Base-by-base conservation (phyloP, 2,113 vertebrate species). In the Prionailurus bengalensis region DNA sequence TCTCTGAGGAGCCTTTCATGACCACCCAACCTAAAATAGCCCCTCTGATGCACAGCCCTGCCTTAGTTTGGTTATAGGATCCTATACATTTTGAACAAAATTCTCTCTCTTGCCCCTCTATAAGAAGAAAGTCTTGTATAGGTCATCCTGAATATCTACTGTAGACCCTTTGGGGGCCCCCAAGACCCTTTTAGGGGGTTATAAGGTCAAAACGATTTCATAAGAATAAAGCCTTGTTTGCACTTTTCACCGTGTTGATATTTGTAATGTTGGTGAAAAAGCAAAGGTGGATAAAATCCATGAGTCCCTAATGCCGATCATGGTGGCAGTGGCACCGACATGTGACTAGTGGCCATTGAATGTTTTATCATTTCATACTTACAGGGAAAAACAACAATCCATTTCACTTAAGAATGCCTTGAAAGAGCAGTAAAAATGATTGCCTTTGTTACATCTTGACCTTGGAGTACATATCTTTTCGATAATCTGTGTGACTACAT, bases 401-500 rank as follows among this genome's bases (percentile, higher is more conserved):
- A 21, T 17, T 25, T 84, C 33, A 53, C 12, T 51, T 65, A 78
- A 11, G 53, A 55, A 76, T 89, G 31, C 51, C 68, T 80, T 33
- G 36, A 58, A 89, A 87, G 89, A 76, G 39, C 66, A 90, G 27
- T 81, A 80, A 51, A 92, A 76, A 76, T 31, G 13, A 25, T 71
- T 45, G 39, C 53, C 68, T 79, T 58, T 42, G 66, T 29, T 48
- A 82, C 12, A 68, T 86, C 42, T 25, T 5, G 12, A 51, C 84
- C 15, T 53, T 12, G 9, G 21, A 39, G 74, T 4, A 15, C 8
- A 6, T 4, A 9, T 17, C 81, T 55, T n/a, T 53, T 29, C 16
- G 4, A 23, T 17, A 66, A 19, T 91, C 74, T 58, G 42, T 53
- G 65, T 33, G 13, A 29, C 29, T 55, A 10, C 11, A 17, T 9